A percentile compares a stretch with the other conserved stretches of the same genome.
phyloP scores from a whole-genome alignment of 2,797 vertebrate genomes.

The Notamacropus eugenii region DNA sequence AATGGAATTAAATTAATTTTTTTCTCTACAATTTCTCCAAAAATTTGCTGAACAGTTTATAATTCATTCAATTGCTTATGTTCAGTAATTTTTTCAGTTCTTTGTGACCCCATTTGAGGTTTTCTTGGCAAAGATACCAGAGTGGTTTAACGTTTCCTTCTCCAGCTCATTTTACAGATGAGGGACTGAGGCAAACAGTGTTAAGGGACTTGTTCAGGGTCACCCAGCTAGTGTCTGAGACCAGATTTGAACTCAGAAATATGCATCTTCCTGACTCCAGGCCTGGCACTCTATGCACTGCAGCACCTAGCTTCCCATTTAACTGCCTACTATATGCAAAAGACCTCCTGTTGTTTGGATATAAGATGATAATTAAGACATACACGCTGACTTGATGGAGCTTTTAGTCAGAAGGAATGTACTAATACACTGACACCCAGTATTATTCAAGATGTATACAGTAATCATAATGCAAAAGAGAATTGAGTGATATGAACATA shows the following conservation, averaged over 20 bases:
- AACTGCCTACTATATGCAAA: background rate
- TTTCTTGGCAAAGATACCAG: no score
- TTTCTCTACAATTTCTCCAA: background rate
- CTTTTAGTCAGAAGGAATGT: background rate
- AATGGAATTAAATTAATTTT: background rate
- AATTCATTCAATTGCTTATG: no score
- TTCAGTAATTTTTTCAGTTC: no score
- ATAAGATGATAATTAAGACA: background rate
- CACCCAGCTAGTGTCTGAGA: no score
- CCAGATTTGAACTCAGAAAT: background rate
- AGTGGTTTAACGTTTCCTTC: no score
- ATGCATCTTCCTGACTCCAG: background rate
- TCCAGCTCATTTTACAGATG: no score
- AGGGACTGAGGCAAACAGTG: no score
- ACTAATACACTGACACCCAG: background rate
- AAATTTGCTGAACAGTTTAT: background rate
- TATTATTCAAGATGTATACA: background rate
- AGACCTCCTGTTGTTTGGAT: background rate
- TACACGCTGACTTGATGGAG: background rate
- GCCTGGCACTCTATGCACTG: background rate
- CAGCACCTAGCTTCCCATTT: background rate
- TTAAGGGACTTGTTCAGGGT: no score
- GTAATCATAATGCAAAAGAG: background rate
- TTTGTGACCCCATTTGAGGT: no score
- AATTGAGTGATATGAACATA: background rate